A percentile compares a stretch with the other conserved stretches of the same genome.
phyloP scores from a whole-genome alignment of 2,888 invertebrate species.

The Drosophila nr. perissopoda region DNA sequence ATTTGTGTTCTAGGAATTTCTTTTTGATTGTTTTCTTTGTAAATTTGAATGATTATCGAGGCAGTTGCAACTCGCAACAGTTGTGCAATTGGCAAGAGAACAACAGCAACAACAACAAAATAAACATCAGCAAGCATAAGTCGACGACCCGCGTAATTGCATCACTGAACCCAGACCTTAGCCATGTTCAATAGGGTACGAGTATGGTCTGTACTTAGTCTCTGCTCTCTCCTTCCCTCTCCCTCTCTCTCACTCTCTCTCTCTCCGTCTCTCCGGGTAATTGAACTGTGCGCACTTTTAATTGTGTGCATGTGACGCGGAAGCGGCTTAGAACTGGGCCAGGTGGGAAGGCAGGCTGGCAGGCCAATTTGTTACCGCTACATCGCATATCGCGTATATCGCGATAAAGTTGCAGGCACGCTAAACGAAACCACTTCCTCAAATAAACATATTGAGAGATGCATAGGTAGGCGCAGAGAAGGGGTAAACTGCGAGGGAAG shows the following conservation, averaged over 20 bases:
- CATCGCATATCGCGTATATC: conserved; percentile 68
- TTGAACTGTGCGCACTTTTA: conserved; percentile 76
- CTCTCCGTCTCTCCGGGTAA: conserved; percentile 44
- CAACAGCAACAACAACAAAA: conserved; percentile 30
- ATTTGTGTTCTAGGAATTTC: conserved; percentile 82
- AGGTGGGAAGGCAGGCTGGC: conserved; percentile 31
- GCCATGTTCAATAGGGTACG: conserved; percentile 32
- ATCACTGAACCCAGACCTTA: conserved; percentile 37
- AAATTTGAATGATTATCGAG: conserved; percentile 82
- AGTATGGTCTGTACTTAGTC: conserved; percentile 8
- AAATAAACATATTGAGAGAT: conserved; percentile 53
- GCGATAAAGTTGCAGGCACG: conserved; percentile 70
- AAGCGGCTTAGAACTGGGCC: conserved; percentile 72
- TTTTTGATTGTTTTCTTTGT: conserved; percentile 82
- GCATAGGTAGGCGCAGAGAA: conserved; percentile 3
- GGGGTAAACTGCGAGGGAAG: background rate
- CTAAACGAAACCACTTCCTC: conserved; percentile 76
- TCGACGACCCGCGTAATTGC: conserved; percentile 74
- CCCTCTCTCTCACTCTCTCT: background rate
- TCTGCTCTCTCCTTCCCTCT: background rate
- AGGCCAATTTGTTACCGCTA: conserved; percentile 77
- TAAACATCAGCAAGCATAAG: conserved; percentile 41
- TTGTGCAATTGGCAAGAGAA: conserved; percentile 56
- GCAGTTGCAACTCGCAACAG: conserved; percentile 66
- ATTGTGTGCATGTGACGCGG: conserved; percentile 69